These are phyloP conservation scores for Lepidonotus clava DNA, from an alignment of 2,888 invertebrate genomes.

Conservation along the genomic window DNA sequence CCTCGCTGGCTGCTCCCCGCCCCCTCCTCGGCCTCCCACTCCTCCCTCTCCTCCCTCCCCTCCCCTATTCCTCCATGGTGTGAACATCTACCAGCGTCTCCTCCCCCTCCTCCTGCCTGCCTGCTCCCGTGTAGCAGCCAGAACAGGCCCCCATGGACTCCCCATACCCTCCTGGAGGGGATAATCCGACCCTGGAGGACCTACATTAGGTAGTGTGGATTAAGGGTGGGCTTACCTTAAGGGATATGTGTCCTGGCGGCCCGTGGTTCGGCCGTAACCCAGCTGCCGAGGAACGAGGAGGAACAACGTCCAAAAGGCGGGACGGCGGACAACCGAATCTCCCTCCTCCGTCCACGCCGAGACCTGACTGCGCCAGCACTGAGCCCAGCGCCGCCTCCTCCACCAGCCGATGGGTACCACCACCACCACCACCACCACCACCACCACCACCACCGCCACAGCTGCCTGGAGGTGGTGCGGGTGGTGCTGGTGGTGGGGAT, in stretches of 20 bases:
- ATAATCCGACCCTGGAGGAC: too few relatives aligned
- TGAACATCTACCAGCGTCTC: neutral
- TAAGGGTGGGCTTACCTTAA: neutral
- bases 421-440: too few relatives aligned
- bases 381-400: neutral
- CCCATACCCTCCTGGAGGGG: too few relatives aligned
- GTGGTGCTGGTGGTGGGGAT: too few relatives aligned
- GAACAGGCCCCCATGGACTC: too few relatives aligned
- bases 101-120: too few relatives aligned
- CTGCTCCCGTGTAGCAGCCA: too few relatives aligned
- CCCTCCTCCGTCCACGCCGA: neutral
- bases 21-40: neutral
- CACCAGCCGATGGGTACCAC: too few relatives aligned
- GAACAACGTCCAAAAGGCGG: neutral
- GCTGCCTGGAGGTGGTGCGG: too few relatives aligned
- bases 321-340: neutral
- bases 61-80: neutral
- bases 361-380: neutral
- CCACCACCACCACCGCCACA: too few relatives aligned
- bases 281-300: neutral
- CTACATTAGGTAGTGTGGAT: too few relatives aligned
- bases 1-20: too few relatives aligned
- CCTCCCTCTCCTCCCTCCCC: neutral
- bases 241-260: constrained; percentile 33
- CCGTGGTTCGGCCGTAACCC: constrained; percentile 45